Evolutionary conservation across 2,113 vertebrate genomes (phyloP).

Genomic region (Xiphophorus maculatus): DNA sequence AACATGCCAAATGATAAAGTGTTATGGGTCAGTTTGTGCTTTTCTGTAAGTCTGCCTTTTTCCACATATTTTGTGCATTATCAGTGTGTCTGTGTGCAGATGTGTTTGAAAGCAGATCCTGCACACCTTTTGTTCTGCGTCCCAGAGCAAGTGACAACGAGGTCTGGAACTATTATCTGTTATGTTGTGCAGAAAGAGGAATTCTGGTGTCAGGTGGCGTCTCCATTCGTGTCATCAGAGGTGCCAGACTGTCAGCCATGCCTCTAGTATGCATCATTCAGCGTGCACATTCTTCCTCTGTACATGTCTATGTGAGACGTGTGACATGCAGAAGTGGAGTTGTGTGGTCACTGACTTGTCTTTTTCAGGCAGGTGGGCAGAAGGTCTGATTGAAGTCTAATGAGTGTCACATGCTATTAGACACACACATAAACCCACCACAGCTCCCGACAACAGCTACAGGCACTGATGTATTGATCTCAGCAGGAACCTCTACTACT

Average conservation of each 20-base stretch:
- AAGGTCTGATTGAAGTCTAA: constrained; percentile 54
- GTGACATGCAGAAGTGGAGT: constrained; percentile 30
- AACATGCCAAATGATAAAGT: background rate
- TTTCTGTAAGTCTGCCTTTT: background rate
- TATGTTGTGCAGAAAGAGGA: constrained; percentile 41
- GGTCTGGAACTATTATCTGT: constrained; percentile 48
- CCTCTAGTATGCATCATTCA: constrained; percentile 62
- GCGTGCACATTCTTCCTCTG: constrained; percentile 1
- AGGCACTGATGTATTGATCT: constrained; percentile 65
- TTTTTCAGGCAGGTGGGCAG: constrained; percentile 38
- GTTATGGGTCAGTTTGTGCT: constrained; percentile 19
- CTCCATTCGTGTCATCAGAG: constrained; percentile 60
- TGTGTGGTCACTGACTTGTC: constrained; percentile 48
- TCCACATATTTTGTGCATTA: background rate
- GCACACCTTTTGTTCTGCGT: constrained; percentile 32
- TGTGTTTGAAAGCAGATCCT: background rate
- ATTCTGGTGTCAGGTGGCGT: constrained; percentile 63
- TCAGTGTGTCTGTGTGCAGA: constrained; percentile 2
- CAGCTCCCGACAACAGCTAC: constrained; percentile 52
- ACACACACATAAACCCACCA: constrained; percentile 15
- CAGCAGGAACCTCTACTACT: constrained; percentile 45
- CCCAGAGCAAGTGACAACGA: constrained; percentile 54
- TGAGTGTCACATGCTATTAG: constrained; percentile 59
- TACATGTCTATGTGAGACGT: constrained; percentile 1
- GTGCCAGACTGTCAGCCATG: constrained; percentile 59